Evolutionary conservation across 2,113 vertebrate genomes (phyloP).

Genomic region (Nibea albiflora): DNA sequence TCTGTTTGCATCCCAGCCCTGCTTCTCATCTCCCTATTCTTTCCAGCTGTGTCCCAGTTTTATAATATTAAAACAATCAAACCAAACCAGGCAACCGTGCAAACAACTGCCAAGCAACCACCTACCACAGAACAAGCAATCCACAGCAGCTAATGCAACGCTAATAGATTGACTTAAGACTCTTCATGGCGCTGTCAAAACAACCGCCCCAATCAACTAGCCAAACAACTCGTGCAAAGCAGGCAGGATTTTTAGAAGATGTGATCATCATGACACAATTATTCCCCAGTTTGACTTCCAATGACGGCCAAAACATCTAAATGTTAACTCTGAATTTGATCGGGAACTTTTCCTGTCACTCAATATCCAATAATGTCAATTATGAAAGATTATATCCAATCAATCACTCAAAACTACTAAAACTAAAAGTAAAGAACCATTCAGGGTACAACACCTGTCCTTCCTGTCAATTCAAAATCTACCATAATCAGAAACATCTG

Average conservation of each 20-base stretch:
- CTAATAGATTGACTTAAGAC: not conserved
- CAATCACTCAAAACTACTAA: not conserved
- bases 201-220: not conserved
- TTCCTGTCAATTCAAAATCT: not conserved
- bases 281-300: too few relatives aligned
- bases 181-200: not conserved
- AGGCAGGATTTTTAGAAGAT: not conserved
- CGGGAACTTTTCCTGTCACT: too few relatives aligned
- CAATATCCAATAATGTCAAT: too few relatives aligned
- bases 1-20: not conserved
- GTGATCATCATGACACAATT: not conserved
- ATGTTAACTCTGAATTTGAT: too few relatives aligned
- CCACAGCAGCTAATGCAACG: not conserved
- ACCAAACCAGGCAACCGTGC: not conserved
- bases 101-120: not conserved
- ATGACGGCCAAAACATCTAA: too few relatives aligned
- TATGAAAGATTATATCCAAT: not conserved
- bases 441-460: not conserved
- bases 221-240: not conserved
- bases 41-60: constrained; percentile 36
- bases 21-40: constrained; percentile 2
- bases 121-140: not conserved
- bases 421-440: too few relatives aligned
- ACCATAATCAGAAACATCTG: not conserved
- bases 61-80: constrained; percentile 23